Evolutionary conservation across 2,888 invertebrate species (phyloP).

Genomic region (Clitarchus hookeri): DNA sequence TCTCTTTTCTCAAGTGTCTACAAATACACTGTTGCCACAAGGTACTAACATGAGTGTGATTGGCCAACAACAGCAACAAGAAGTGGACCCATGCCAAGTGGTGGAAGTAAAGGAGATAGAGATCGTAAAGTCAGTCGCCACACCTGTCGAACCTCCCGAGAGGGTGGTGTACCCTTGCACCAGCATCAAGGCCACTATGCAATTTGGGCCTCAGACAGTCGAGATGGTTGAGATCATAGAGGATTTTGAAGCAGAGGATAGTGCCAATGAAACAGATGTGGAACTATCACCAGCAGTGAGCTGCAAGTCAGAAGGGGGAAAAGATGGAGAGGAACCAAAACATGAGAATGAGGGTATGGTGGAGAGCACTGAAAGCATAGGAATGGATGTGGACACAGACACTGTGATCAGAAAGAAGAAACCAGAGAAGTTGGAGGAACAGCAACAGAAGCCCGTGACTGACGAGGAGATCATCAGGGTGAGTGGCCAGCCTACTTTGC

Average conservation of each 20-base stretch:
- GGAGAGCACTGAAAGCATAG: no score
- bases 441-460: constrained; percentile 10
- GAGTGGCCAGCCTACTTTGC: constrained; percentile 34
- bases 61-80: constrained; percentile 34
- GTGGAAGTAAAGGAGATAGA: constrained; percentile 73
- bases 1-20: constrained; percentile 70
- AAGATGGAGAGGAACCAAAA: no score
- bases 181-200: constrained; percentile 59
- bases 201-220: constrained; percentile 56
- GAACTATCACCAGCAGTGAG: constrained; percentile 40
- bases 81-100: constrained; percentile 59
- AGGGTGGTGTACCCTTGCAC: constrained; percentile 58
- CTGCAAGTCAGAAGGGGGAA: not conserved
- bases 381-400: not conserved
- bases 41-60: not conserved
- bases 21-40: constrained; percentile 35
- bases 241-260: constrained; percentile 52
- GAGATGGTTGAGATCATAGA: constrained; percentile 57
- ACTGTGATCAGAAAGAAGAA: constrained; percentile 10
- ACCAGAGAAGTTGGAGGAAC: constrained; percentile 23
- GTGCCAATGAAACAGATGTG: constrained; percentile 49
- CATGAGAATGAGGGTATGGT: not conserved
- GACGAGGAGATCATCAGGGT: constrained; percentile 42
- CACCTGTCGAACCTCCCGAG: constrained; percentile 53
- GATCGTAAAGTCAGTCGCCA: constrained; percentile 67